Percentiles rank a stretch among this genome's conserved stretches.
Evolutionary conservation across 1,140 invertebrate genomes (phyloP).

Genomic region (Anoplophora glabripennis): DNA sequence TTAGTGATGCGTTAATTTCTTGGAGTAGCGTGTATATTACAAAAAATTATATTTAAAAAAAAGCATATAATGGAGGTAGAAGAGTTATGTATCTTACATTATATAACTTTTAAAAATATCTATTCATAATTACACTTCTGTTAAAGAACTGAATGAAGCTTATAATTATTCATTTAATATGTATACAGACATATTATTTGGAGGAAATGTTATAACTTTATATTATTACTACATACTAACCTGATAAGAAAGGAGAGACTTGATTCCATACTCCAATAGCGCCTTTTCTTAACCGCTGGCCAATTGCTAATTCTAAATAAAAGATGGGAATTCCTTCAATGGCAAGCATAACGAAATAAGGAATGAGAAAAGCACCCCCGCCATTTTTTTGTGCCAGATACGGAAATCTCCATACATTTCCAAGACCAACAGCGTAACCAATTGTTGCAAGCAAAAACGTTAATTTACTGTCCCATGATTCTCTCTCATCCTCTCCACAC

Average conservation of each 20-base stretch:
- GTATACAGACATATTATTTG: too few relatives aligned
- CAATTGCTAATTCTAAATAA: constrained; percentile 90
- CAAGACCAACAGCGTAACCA: constrained; percentile 87
- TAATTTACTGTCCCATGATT: constrained; percentile 91
- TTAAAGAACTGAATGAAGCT: too few relatives aligned
- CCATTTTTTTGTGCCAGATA: constrained; percentile 91
- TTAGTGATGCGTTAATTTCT: too few relatives aligned
- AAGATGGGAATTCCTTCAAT: constrained; percentile 94
- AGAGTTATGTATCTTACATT: too few relatives aligned
- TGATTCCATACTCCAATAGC: constrained; percentile 95
- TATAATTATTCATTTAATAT: too few relatives aligned
- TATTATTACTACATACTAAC: constrained; percentile 45
- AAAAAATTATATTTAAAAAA: too few relatives aligned
- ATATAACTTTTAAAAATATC: too few relatives aligned
- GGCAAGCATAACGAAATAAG: constrained; percentile 89
- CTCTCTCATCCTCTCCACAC: constrained; percentile 75
- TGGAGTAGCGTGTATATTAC: too few relatives aligned
- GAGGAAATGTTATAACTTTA: too few relatives aligned
- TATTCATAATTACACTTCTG: too few relatives aligned
- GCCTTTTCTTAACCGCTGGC: constrained; percentile 86
- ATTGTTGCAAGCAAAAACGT: constrained; percentile 89
- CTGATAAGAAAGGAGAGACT: constrained; percentile 56
- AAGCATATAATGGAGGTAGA: too few relatives aligned
- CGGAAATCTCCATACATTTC: constrained; percentile 93
- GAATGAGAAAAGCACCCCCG: constrained; percentile 90